Percentiles rank a stretch among this genome's conserved stretches.
phyloP scores from a whole-genome alignment of 2,888 invertebrate genomes.

The Philonicus albiceps region DNA sequence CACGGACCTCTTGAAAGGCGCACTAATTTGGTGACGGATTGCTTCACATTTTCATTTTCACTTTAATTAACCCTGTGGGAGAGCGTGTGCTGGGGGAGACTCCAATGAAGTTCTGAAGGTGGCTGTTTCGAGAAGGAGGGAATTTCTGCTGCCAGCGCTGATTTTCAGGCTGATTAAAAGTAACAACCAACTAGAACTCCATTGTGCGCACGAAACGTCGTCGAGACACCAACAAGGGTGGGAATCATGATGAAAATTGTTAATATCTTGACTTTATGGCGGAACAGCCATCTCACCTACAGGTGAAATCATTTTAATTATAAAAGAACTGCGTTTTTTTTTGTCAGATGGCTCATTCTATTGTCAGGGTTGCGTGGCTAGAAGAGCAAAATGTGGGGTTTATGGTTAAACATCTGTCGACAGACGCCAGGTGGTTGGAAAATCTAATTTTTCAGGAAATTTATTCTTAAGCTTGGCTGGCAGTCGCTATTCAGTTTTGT shows the following conservation, averaged over 20 bases:
- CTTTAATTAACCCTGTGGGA: conserved; percentile 16
- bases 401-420: not conserved
- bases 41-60: conserved; percentile 26
- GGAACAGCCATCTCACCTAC: not conserved
- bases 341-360: not conserved
- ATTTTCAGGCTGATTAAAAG: conserved; percentile 16
- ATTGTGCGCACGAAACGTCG: conserved; percentile 7
- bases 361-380: not conserved
- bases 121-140: not conserved
- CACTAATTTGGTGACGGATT: conserved; percentile 27
- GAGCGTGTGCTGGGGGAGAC: not conserved
- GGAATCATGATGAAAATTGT: not conserved
- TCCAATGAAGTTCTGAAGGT: not conserved
- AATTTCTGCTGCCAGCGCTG: not conserved
- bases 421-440: not conserved
- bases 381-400: not conserved
- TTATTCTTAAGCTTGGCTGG: not conserved
- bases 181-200: conserved; percentile 1
- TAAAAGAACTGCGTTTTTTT: not conserved
- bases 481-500: not conserved
- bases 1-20: conserved; percentile 3
- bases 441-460: not conserved
- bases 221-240: not conserved
- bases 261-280: not conserved
- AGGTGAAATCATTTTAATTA: not conserved